These are phyloP conservation scores for Spilogale gracilis DNA, from an alignment of 2,113 vertebrate genomes.

Conservation along the genomic window DNA sequence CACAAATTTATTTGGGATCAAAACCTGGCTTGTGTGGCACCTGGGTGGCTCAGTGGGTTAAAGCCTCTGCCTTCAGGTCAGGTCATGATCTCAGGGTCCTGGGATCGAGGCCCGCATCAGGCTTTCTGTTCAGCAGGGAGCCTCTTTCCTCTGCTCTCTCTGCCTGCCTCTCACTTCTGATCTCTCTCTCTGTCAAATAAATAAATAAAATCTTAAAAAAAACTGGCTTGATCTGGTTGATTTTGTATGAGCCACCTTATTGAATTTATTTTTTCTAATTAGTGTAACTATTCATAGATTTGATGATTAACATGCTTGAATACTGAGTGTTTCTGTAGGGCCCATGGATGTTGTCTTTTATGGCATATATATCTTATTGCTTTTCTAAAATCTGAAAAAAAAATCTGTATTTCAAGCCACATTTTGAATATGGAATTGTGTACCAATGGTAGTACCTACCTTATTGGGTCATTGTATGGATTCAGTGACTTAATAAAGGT, in stretches of 20 bases:
- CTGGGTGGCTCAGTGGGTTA: too few relatives aligned
- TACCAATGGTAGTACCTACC: background rate
- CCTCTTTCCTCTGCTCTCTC: too few relatives aligned
- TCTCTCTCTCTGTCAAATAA: too few relatives aligned
- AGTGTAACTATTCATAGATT: background rate
- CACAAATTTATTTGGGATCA: background rate
- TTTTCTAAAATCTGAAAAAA: constrained; percentile 30
- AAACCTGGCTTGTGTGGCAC: background rate
- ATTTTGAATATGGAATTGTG: background rate
- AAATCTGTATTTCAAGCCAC: background rate
- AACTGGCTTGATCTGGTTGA: background rate
- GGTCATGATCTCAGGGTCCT: too few relatives aligned
- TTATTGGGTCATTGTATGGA: background rate
- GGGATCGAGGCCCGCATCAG: too few relatives aligned
- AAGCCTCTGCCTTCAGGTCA: too few relatives aligned
- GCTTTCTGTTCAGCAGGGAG: too few relatives aligned
- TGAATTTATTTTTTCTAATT: background rate
- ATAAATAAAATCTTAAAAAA: background rate
- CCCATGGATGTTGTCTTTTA: background rate
- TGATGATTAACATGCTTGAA: background rate
- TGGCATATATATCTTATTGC: background rate
- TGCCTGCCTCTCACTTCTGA: too few relatives aligned
- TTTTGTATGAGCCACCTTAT: background rate
- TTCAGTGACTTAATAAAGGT: background rate
- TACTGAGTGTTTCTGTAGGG: background rate